A percentile compares a stretch with the other conserved stretches of the same genome.
Evolutionary conservation across 2,113 vertebrate genomes (phyloP).

Genomic region (Oreocharis arfaki): DNA sequence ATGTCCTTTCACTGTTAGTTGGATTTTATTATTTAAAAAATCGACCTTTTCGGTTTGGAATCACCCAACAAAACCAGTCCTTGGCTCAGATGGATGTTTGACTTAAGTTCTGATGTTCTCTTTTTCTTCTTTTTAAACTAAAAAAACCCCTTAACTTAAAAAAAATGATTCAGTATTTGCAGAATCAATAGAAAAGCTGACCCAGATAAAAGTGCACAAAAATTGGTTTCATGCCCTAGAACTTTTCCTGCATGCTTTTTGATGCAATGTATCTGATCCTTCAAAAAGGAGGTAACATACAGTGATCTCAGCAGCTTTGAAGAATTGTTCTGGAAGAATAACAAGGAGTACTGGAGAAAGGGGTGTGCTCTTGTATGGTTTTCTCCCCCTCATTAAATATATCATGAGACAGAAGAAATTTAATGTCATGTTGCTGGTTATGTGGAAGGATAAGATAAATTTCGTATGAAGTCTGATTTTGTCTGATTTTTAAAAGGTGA

Average conservation of each 20-base stretch:
- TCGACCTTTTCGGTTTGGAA: not conserved
- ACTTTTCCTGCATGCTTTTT: conserved; percentile 51
- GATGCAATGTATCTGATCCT: conserved; percentile 47
- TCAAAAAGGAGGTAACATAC: conserved; percentile 35
- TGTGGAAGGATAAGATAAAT: not conserved
- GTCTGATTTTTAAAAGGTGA: not conserved
- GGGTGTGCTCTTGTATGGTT: not conserved
- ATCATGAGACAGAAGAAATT: not conserved
- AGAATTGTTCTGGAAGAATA: conserved; percentile 48
- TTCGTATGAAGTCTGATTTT: not conserved
- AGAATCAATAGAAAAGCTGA: conserved; percentile 57
- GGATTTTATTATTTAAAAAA: not conserved
- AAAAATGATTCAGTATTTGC: conserved; percentile 4
- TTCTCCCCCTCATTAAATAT: not conserved
- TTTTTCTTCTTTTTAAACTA: conserved; percentile 6
- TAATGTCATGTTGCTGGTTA: not conserved
- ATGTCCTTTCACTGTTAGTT: not conserved
- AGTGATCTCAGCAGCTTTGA: conserved; percentile 54
- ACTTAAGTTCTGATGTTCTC: conserved; percentile 23
- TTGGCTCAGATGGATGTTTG: conserved; percentile 10
- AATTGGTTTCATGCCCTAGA: conserved; percentile 65
- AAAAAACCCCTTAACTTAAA: conserved; percentile 1
- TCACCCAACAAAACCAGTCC: not conserved
- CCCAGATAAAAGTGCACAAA: conserved; percentile 44
- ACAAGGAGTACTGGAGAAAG: conserved; percentile 16